Evolutionary conservation across 1,140 invertebrate species (phyloP).

Genomic region (Temnothorax nylanderi): DNA sequence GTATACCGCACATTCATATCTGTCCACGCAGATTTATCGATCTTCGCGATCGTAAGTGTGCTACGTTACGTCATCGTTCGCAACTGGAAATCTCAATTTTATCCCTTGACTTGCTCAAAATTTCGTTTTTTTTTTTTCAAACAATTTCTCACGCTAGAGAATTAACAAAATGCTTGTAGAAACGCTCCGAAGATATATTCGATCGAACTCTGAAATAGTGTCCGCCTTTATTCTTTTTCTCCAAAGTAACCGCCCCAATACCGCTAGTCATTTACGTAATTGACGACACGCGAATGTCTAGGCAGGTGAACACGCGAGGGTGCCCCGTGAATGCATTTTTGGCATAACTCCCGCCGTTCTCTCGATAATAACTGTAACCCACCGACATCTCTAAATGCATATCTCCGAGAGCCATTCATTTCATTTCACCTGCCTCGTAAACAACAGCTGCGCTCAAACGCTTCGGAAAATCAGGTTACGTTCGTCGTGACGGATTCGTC

Average conservation of each 20-base stretch:
- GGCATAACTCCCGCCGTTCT: conserved; percentile 20
- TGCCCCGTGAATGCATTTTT: conserved; percentile 38
- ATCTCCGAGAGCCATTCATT: conserved; percentile 28
- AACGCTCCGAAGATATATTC: not conserved
- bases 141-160: not conserved
- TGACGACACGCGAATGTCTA: conserved; percentile 68
- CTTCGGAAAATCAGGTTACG: not conserved
- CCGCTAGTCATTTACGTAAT: conserved; percentile 65
- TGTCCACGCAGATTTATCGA: conserved; percentile 36
- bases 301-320: conserved; percentile 57
- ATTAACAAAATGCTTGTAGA: not conserved
- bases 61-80: not conserved
- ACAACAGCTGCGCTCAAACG: not conserved
- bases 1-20: conserved; percentile 43
- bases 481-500: not conserved
- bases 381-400: not conserved
- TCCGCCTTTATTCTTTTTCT: not conserved
- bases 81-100: conserved; percentile 6
- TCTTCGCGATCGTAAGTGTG: conserved; percentile 3
- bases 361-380: conserved; percentile 24
- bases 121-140: not conserved
- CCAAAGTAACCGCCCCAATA: conserved; percentile 9
- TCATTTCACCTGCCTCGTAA: conserved; percentile 33
- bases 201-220: not conserved
- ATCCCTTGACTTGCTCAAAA: not conserved